These are phyloP conservation scores for Eupithecia subumbrata DNA, from an alignment of 2,888 invertebrate genomes.

Conservation along the genomic window DNA sequence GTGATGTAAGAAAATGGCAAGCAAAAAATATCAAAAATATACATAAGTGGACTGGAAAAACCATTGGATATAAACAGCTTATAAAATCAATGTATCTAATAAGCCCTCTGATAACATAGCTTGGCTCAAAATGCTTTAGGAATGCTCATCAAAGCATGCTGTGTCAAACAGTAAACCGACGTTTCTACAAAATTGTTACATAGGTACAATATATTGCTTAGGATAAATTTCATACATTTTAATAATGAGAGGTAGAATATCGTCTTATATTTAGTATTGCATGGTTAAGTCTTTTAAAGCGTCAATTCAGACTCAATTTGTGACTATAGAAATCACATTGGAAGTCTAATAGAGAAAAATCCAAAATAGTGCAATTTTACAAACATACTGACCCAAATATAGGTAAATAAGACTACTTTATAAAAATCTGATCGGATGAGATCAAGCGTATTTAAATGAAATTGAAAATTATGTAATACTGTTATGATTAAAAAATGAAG, in stretches of 20 bases:
- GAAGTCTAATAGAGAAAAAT: background rate
- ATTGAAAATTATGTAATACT: background rate
- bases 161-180: slow-evolving; percentile 56
- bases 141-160: slow-evolving; percentile 61
- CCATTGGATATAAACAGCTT: slow-evolving; percentile 33
- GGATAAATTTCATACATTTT: slow-evolving; percentile 21
- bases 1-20: background rate
- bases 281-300: slow-evolving; percentile 15
- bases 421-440: background rate
- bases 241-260: slow-evolving; percentile 28
- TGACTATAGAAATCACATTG: slow-evolving; percentile 12
- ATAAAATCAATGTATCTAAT: slow-evolving; percentile 47
- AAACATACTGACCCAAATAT: background rate
- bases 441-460: background rate
- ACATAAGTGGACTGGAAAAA: slow-evolving; percentile 31
- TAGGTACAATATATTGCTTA: slow-evolving; percentile 31
- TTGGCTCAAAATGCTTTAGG: slow-evolving; percentile 66
- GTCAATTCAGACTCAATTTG: slow-evolving; percentile 7
- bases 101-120: slow-evolving; percentile 49
- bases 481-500: slow-evolving; percentile 13
- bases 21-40: slow-evolving; percentile 36
- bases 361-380: slow-evolving; percentile 2
- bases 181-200: slow-evolving; percentile 35
- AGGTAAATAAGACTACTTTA: slow-evolving; percentile 3
- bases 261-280: slow-evolving; percentile 17